Base-by-base conservation (phyloP, 1,140 invertebrate species). In the Lutraria rhynchaena region DNA sequence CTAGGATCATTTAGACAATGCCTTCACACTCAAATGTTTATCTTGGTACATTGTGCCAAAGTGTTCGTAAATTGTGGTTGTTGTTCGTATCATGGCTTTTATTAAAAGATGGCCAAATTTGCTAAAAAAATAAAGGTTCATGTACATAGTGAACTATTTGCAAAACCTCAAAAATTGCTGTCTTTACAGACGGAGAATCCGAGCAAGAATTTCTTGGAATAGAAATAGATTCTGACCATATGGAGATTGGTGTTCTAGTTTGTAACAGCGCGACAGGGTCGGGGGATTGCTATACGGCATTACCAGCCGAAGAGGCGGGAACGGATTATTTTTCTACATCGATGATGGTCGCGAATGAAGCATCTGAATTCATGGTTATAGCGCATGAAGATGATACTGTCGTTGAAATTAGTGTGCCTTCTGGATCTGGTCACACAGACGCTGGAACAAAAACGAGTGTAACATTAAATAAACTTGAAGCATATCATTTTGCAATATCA, bases 201-300 rank as follows among this genome's bases (percentile, higher is more conserved):
- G 69, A 71, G 49, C 33, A 33, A 24, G 29, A 19, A 24, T 29
- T 37, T 1, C 29, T 60, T 11, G 73, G 73, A n/a, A 75, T 75
- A 49, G 24, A 75, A 17, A 24, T 53, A 46, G 3, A 63, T 46
- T 27, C 55, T 1, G 22, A 17, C 22, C 46, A 17, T 7, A 60
- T 44, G 37, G 73, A 75, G 22, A 31, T 75, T 19, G 35, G 35
- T 22, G 57, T 75, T 22, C 9, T 75, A 11, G 73, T 63, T 0
- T 75, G 73, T 22, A 75, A 53, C 31, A 19, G 1, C 9, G 73
- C 61, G 24, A 49, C 57, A 3, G 57, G 29, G 0, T 29, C 15
- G n/a, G 58, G 17, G 9, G 73, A 61, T 37, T 75, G 73, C 73
- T 75, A 75, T 33, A 49, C 57, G 1, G 73, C 73, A 11, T 31